A percentile compares a stretch with the other conserved stretches of the same genome.
Evolutionary conservation across 2,797 vertebrate genomes (phyloP).

Genomic region (Myotis planiceps): DNA sequence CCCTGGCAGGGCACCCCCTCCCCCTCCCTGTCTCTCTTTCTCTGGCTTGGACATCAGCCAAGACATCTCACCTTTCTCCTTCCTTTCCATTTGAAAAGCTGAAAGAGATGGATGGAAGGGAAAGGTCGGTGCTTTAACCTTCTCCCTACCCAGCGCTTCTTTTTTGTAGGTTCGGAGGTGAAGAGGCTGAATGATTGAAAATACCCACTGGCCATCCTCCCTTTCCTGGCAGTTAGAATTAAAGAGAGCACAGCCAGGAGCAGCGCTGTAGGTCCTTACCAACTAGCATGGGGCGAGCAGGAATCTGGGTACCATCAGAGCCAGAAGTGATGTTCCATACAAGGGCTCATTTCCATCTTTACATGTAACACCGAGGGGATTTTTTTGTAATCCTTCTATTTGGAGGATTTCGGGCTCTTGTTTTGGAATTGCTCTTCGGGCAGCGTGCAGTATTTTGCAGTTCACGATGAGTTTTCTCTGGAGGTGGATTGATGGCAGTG

Average conservation of each 20-base stretch:
- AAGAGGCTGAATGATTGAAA: slow-evolving; percentile 43
- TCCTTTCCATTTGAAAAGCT: slow-evolving; percentile 58
- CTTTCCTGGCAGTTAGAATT: background rate
- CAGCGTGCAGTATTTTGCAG: background rate
- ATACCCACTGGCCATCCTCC: background rate
- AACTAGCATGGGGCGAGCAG: background rate
- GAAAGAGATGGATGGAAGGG: background rate
- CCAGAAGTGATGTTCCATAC: fast-evolving
- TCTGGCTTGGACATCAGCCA: slow-evolving; percentile 15
- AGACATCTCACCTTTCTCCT: slow-evolving; percentile 29
- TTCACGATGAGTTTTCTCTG: background rate
- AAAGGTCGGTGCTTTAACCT: slow-evolving; percentile 36
- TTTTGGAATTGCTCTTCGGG: background rate
- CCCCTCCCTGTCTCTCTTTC: background rate
- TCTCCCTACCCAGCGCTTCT: background rate
- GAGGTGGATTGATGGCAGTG: background rate
- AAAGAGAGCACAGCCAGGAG: background rate
- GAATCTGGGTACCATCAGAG: background rate
- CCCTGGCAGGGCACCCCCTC: background rate
- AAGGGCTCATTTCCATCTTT: slow-evolving; percentile 34
- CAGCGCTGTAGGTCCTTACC: background rate
- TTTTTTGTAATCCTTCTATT: background rate
- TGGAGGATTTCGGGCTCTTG: background rate
- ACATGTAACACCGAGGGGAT: background rate
- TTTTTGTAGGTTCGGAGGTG: slow-evolving; percentile 25